Evolutionary conservation across 2,113 vertebrate species (phyloP), one percentile per base, ranked within the genome.

Genomic region (Fregetta grallaria): DNA sequence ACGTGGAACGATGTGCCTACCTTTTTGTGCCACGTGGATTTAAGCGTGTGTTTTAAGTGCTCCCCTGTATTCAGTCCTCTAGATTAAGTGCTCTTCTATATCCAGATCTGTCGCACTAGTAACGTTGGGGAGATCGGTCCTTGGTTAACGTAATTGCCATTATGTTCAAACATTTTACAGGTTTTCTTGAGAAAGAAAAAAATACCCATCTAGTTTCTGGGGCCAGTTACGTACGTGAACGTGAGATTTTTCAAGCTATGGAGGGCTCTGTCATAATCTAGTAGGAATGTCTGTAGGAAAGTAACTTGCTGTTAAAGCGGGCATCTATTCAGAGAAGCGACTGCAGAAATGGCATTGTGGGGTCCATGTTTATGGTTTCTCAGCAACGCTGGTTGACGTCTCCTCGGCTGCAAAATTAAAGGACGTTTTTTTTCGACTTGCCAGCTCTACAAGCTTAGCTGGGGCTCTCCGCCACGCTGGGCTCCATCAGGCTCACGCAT

Each of bases 331-430:
- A 94, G 86, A 92, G 77, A 66, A 88, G 66, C 5, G 4, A 55
- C 77, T 44, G 95, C 81, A 93, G 93, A 91, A 86, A 90, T 93
- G 92, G 92, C 94, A 59, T 96, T 94, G 95, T 95, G 87, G 84
- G 91, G 89, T 96, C 87, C 92, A 44, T 96, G 94, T 95, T 95
- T 97, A 91, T 96, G 87, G 95, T 96, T 87, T 96, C 96, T 97
- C 94, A 93, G 92, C 89, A 95, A 88, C 74, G 10, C 81, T 25
- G 32, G 77, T 90, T 96, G 96, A 96, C 9, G 10, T 96, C 84
- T 94, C 44, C 58, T 78, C 8, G 4, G 70, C 94, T 97, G 89
- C 89, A 76, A 71, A 96, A 85, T 95, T 94, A 90, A 92, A 86
- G 71, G 66, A 38, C 42, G n/a, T 45, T 81, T 81, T 75, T 36